phyloP scores from a whole-genome alignment of 1,140 invertebrate species.

The Zaprionus gabonicus region DNA sequence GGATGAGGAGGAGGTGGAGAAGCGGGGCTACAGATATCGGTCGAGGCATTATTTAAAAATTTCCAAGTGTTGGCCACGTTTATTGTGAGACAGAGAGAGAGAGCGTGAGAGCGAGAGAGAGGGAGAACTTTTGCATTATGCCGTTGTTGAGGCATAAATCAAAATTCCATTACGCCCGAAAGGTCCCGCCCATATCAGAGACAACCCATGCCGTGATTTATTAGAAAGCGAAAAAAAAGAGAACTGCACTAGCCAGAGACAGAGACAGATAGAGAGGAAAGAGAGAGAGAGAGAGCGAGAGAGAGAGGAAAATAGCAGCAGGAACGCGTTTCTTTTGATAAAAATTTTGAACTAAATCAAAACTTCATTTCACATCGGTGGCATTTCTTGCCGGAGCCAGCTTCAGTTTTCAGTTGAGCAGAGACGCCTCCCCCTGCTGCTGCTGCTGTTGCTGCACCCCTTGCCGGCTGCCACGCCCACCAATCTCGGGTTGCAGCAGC shows the following conservation, averaged over 20 bases:
- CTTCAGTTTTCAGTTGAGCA: conserved; percentile 75
- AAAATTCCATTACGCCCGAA: conserved; percentile 84
- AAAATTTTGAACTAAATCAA: conserved; percentile 84
- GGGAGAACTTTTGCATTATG: conserved; percentile 79
- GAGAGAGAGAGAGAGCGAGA: conserved; percentile 13
- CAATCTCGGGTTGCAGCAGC: conserved; percentile 52
- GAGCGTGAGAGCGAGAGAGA: conserved; percentile 21
- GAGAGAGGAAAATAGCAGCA: conserved; percentile 59
- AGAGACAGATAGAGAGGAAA: conserved; percentile 12
- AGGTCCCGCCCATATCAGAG: conserved; percentile 83
- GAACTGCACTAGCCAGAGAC: conserved; percentile 16
- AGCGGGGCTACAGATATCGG: conserved; percentile 13
- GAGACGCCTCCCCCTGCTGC: conserved; percentile 27
- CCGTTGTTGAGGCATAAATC: conserved; percentile 77
- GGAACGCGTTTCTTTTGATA: conserved; percentile 84
- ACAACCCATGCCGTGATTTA: conserved; percentile 84
- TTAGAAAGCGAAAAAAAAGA: conserved; percentile 64
- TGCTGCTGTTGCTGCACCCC: neutral
- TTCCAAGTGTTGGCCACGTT: conserved; percentile 39
- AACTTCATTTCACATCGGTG: conserved; percentile 85
- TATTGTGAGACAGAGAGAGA: neutral
- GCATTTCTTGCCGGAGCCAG: conserved; percentile 75
- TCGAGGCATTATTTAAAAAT: conserved; percentile 41
- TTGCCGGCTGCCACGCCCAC: conserved; percentile 19
- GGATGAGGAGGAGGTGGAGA: neutral